These are phyloP conservation scores for Hoplodrina blanda DNA, from an alignment of 2,888 invertebrate genomes.

Conservation along the genomic window DNA sequence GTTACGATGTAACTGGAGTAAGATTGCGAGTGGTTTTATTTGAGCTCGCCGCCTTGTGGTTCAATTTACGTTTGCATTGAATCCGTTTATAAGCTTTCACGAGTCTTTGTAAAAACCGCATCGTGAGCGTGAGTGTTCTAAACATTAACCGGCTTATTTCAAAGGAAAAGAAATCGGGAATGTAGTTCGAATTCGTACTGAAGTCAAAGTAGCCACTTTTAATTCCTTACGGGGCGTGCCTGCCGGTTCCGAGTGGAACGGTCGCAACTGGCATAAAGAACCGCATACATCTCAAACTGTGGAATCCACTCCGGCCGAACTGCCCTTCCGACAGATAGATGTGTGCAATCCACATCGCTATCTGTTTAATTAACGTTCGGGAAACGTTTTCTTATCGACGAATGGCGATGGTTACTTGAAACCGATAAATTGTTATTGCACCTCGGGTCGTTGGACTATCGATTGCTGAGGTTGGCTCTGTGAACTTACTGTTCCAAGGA, in stretches of 20 bases:
- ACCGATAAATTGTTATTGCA: constrained; percentile 74
- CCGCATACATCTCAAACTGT: constrained; percentile 39
- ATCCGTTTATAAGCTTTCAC: constrained; percentile 16
- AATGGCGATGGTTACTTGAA: constrained; percentile 67
- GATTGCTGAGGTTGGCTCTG: constrained; percentile 67
- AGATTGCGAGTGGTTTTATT: constrained; percentile 33
- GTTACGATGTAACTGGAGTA: constrained; percentile 26
- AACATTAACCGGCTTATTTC: constrained; percentile 29
- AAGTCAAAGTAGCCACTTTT: constrained; percentile 39
- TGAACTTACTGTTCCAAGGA: constrained; percentile 34
- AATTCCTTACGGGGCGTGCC: constrained; percentile 38
- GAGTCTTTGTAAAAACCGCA: constrained; percentile 31
- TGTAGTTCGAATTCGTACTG: constrained; percentile 27
- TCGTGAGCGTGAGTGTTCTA: constrained; percentile 1
- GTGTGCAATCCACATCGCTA: constrained; percentile 60
- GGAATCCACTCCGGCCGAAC: constrained; percentile 46
- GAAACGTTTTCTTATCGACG: constrained; percentile 71
- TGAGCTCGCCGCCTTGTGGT: constrained; percentile 32
- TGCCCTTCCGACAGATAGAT: constrained; percentile 53
- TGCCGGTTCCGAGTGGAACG: constrained; percentile 1
- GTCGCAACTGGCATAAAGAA: constrained; percentile 37
- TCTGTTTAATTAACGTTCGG: constrained; percentile 74
- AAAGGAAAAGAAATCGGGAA: constrained; percentile 37
- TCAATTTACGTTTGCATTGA: constrained; percentile 29
- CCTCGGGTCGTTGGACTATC: constrained; percentile 77